Base-by-base conservation (phyloP, 2,113 vertebrate genomes). In the Amblyornis subalaris region DNA sequence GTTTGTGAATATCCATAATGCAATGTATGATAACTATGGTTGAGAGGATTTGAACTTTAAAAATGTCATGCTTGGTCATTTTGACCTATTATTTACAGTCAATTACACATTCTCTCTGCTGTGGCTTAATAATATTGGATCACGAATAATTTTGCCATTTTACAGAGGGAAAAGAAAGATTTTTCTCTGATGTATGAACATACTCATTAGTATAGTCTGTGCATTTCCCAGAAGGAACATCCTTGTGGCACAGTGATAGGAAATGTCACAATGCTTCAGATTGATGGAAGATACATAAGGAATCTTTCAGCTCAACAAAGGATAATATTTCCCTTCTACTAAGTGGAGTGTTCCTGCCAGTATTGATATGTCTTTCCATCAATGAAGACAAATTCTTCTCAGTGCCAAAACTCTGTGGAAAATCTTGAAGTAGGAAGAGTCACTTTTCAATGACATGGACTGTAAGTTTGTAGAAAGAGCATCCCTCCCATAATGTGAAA, bases 11-110 rank as follows among this genome's bases (percentile, higher is more conserved):
- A 74, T 74, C 88, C 14, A 54, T 84, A 90, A 74, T 91, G 69
- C 85, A 92, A 57, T 17, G 28, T 86, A 81, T 60, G 72, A 74
- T 93, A 84, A 90, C 69, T 69, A 81, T 26, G n/a, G 65, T 86
- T 92, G 79, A 93, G 57, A 84, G 60, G 57, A 84, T 94, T 91
- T 94, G 79, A 94, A 95, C 90, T 95, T 95, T 93, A 57, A 95
- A 95, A 95, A 91, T 94, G 81, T 74, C 88, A 78, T 93, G 53
- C 67, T 89, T 81, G 72, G 88, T 92, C 79, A 77, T 95, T 94
- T 88, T 92, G 79, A 86, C 85, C 82, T 93, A 77, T 91, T 95
- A 90, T 91, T 96, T 95, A 90, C 93, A 90, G 69, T n/a, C 90
- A 91, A 78, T 94, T 93, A 61, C 61, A 71, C 69, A 74, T 94